Percentiles rank a stretch among this genome's conserved stretches.
Evolutionary conservation across 2,888 invertebrate genomes (phyloP).

Genomic region (Poecilobothrus nobilitatus): DNA sequence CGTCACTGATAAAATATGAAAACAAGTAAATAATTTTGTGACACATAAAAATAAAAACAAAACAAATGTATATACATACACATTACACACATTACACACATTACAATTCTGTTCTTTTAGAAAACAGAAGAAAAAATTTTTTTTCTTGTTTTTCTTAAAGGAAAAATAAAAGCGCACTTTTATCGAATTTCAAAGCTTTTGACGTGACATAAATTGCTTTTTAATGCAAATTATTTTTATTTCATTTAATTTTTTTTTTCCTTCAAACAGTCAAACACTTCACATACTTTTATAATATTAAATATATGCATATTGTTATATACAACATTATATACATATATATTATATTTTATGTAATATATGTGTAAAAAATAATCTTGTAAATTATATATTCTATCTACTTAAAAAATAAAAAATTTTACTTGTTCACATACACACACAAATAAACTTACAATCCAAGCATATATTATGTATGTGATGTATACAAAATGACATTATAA

Average conservation of each 20-base stretch:
- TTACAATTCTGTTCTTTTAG: no score
- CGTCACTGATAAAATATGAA: no score
- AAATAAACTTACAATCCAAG: no score
- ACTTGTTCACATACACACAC: no score
- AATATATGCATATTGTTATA: background rate
- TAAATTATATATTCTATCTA: background rate
- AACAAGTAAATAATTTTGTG: no score
- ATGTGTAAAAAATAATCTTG: background rate
- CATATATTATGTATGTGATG: no score
- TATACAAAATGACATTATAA: no score
- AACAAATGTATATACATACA: no score
- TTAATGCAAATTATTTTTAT: constrained; percentile 9
- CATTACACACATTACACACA: no score
- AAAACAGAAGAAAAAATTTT: background rate
- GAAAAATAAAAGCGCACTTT: background rate
- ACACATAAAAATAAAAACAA: no score
- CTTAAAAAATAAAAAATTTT: background rate
- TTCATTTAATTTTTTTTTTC: background rate
- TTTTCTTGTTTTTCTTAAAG: background rate
- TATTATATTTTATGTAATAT: background rate
- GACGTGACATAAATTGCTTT: constrained; percentile 8
- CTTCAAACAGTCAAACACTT: background rate
- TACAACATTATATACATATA: background rate
- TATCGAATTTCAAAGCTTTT: constrained; percentile 6
- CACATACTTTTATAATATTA: background rate